Percentiles rank a stretch among this genome's conserved stretches.
Evolutionary conservation across 2,113 vertebrate species (phyloP).

Genomic region (Semicossyphus pulcher): DNA sequence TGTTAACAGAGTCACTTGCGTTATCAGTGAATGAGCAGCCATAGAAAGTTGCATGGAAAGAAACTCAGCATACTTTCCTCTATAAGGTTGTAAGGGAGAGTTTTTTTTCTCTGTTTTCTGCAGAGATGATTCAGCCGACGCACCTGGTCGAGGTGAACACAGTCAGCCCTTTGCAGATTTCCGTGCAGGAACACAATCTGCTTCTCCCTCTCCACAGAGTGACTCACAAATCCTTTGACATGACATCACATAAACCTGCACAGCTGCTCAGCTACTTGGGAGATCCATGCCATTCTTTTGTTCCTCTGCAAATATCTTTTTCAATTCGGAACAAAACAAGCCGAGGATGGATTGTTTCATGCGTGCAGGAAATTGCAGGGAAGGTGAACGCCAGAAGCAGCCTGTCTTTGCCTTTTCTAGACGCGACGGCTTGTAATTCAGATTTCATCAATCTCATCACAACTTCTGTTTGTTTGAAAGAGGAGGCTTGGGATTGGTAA

Average conservation of each 20-base stretch:
- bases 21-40: not conserved
- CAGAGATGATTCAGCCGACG: conserved; percentile 28
- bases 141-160: conserved; percentile 53
- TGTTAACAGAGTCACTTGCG: not conserved
- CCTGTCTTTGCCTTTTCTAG: not conserved
- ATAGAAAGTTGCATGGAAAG: not conserved
- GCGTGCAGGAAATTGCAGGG: conserved; percentile 10
- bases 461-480: not conserved
- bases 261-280: conserved; percentile 44
- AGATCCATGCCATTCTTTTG: conserved; percentile 10
- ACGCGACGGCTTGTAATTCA: not conserved
- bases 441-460: not conserved
- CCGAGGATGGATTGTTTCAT: conserved; percentile 8
- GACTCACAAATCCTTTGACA: conserved; percentile 49
- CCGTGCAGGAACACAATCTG: not conserved
- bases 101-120: not conserved
- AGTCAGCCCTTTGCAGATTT: conserved; percentile 23
- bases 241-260: conserved; percentile 39
- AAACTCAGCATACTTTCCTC: not conserved
- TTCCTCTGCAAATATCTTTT: conserved; percentile 38
- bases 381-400: conserved; percentile 7
- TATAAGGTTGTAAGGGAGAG: not conserved
- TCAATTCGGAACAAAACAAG: conserved; percentile 24
- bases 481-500: conserved; percentile 2
- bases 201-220: conserved; percentile 8